These are phyloP conservation scores for Siderastrea radians DNA, from an alignment of 92 coral and sea anemone genomes.

Conservation along the genomic window DNA sequence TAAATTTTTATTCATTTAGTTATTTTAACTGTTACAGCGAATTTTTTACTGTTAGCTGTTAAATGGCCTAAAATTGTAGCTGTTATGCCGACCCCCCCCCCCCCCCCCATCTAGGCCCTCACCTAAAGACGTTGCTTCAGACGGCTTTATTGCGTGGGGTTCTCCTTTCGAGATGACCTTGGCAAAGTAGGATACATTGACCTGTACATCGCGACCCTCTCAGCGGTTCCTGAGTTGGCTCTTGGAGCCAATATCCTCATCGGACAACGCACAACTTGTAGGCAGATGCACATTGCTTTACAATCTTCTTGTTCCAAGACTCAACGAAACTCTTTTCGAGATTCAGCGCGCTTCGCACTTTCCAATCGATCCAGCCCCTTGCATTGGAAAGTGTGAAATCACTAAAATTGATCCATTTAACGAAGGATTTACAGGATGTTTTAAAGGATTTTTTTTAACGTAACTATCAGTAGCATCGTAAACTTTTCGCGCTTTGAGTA, in stretches of 20 bases:
- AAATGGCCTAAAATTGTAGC: no score
- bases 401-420: constrained; percentile 4
- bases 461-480: neutral
- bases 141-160: no score
- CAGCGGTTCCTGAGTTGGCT: constrained; percentile 21
- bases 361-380: constrained; percentile 22
- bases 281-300: neutral
- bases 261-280: neutral
- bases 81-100: no score
- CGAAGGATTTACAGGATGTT: neutral
- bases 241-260: constrained; percentile 37
- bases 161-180: no score
- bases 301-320: constrained; percentile 9
- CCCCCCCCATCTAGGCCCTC: neutral
- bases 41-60: no score
- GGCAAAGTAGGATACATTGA: no score
- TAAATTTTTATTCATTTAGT: no score
- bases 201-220: no score
- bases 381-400: constrained; percentile 21
- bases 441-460: neutral
- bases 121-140: neutral
- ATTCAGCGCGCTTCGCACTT: constrained; percentile 19
- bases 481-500: constrained; percentile 7
- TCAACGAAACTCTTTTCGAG: constrained; percentile 36
- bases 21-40: no score